Base-by-base conservation (phyloP, 1,140 invertebrate species). In the Platorchestia sp. region DNA sequence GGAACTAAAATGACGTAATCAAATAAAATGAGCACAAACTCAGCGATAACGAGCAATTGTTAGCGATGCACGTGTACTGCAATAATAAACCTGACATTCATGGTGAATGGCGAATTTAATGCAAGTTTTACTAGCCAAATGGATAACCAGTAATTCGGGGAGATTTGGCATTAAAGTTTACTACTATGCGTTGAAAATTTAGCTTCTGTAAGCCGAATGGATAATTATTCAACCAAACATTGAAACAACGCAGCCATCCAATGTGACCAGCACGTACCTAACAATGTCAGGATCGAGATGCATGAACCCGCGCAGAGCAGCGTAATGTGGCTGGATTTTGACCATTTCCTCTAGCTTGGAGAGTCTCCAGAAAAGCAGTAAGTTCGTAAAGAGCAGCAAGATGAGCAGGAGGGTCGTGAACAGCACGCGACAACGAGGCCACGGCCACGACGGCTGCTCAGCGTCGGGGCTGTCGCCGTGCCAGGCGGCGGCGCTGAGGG, bases 291-390 rank as follows among this genome's bases (percentile, higher is more conserved):
- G 91, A n/a, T 93, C 91, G 19, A 93, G 43, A 44, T 93, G 91
- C 91, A 93, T 93, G 45, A 93, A 93, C 7, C 91, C 45, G 0
- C 91, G 43, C 19, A 47, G 43, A 45, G 89, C 91, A 22, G 91
- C 43, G 45, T 45, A 93, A 45, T 93, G 91, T 44, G 91, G 91
- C 91, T 93, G 91, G 0, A 93, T 0, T 93, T 45, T 93, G 45
- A 93, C 91, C 36, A 93, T 42, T 36, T 93, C 91, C 91, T 93
- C 91, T 0, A 93, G 91, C 45, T 93, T 93, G 44, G 43, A 22
- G 14, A 93, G 91, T 93, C 91, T 93, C 91, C 91, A 93, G 91
- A 93, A 93, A 44, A 93, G 91, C 45, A 93, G 41, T 36, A 93
- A 6, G 45, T 93, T 93, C 36, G 91, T 93, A 6, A 44, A 16